Conservation (phyloP, 2,797 vertebrate species). For the Capromys pilorides region DNA sequence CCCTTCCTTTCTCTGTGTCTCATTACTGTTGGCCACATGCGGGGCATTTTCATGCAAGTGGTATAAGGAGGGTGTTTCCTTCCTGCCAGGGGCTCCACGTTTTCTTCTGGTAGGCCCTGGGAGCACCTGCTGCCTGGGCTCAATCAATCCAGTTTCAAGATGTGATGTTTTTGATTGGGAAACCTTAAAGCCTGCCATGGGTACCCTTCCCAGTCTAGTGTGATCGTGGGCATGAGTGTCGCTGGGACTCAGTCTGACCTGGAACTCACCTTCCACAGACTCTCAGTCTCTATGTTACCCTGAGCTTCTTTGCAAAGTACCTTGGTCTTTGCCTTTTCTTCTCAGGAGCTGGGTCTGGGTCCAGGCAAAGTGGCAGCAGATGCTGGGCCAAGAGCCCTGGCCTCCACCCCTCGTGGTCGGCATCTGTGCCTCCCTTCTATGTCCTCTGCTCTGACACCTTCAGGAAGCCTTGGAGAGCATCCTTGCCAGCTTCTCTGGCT, state of each 20-base stretch:
- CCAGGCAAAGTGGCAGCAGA: no score
- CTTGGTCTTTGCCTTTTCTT: not conserved
- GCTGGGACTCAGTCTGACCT: not conserved
- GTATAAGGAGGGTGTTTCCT: not conserved
- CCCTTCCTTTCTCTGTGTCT: not conserved
- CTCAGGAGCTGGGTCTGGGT: no score
- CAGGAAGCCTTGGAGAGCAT: not conserved
- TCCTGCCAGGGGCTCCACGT: not conserved
- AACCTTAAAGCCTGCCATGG: not conserved
- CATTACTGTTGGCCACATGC: not conserved
- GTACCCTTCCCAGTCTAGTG: not conserved
- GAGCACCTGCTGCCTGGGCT: not conserved
- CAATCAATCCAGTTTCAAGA: not conserved
- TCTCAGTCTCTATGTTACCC: not conserved
- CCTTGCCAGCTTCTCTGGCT: not conserved
- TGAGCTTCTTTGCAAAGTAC: not conserved
- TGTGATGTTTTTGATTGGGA: not conserved
- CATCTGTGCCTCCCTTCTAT: not conserved
- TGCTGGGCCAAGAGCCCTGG: fast-evolving
- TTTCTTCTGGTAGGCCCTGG: not conserved
- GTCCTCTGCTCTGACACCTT: not conserved
- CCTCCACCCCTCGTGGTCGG: not conserved
- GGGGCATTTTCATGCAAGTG: not conserved
- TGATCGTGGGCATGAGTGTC: not conserved
- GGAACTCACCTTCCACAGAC: not conserved